Conservation (phyloP, 1,140 invertebrate species). For the Xylocopa sonorina region DNA sequence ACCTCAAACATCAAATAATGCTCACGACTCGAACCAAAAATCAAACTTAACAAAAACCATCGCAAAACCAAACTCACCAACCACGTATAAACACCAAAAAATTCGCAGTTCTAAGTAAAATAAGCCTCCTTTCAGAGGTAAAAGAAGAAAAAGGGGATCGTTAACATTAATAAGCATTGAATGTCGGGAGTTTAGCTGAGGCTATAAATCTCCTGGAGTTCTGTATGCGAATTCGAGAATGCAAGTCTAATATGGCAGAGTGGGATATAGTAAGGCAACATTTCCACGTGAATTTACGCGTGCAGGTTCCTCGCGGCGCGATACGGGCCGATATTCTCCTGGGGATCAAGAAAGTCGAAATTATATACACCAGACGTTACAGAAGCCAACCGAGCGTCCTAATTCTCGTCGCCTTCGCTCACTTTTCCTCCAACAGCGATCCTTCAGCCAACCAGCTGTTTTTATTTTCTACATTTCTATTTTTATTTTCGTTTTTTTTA, state of each 20-base stretch:
- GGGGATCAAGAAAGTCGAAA: slow-evolving; percentile 43
- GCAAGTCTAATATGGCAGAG: slow-evolving; percentile 44
- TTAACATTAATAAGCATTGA: slow-evolving; percentile 24
- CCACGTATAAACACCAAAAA: too few relatives aligned
- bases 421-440: too few relatives aligned
- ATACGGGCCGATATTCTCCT: slow-evolving; percentile 11
- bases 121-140: neutral
- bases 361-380: slow-evolving; percentile 32
- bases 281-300: slow-evolving; percentile 41
- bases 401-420: neutral
- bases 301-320: slow-evolving; percentile 1
- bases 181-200: neutral
- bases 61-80: too few relatives aligned
- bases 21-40: too few relatives aligned
- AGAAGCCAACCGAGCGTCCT: neutral
- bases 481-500: too few relatives aligned
- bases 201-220: slow-evolving; percentile 18
- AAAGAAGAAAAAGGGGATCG: neutral
- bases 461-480: too few relatives aligned
- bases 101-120: neutral
- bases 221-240: slow-evolving; percentile 36
- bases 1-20: too few relatives aligned
- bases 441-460: too few relatives aligned
- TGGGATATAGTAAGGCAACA: slow-evolving; percentile 32
- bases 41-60: too few relatives aligned